Percentiles rank a stretch among this genome's conserved stretches.
phyloP scores from a whole-genome alignment of 1,140 invertebrate species.

The Temnothorax longispinosus region DNA sequence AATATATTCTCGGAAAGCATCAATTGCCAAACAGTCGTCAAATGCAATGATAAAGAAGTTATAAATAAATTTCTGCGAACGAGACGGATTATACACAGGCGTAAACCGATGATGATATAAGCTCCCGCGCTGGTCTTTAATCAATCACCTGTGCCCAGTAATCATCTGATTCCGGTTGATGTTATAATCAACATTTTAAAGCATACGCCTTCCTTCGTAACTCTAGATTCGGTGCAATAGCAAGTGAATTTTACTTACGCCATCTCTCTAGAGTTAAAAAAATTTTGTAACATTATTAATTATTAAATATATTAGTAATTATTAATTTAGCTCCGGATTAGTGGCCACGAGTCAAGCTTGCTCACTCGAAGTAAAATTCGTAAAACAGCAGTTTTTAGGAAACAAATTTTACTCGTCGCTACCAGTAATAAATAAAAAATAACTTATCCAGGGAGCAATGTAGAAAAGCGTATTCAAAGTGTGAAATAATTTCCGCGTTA shows the following conservation, averaged over 20 bases:
- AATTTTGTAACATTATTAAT: conserved; percentile 8
- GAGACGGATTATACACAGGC: not conserved
- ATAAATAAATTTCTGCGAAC: not conserved
- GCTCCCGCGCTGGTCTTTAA: not conserved
- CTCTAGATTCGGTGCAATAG: not conserved
- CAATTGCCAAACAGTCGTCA: not conserved
- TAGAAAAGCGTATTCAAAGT: not conserved
- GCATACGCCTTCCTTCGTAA: not conserved
- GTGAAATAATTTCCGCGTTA: not conserved
- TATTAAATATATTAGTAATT: not conserved
- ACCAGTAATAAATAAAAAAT: not conserved
- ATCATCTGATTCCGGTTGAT: not conserved
- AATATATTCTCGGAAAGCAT: not conserved
- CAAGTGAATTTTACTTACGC: not conserved
- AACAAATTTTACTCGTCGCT: conserved; percentile 2
- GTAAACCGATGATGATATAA: not conserved
- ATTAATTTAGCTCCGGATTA: not conserved
- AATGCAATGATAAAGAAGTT: conserved; percentile 29
- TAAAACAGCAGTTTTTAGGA: not conserved
- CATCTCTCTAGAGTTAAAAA: not conserved
- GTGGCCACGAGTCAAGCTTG: not conserved
- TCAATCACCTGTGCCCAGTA: not conserved
- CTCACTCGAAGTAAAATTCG: not conserved
- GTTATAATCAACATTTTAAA: not conserved
- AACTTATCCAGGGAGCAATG: not conserved